These are phyloP conservation scores for Virgularia gustaviana DNA, from an alignment of 92 coral and sea anemone species.

Conservation along the genomic window DNA sequence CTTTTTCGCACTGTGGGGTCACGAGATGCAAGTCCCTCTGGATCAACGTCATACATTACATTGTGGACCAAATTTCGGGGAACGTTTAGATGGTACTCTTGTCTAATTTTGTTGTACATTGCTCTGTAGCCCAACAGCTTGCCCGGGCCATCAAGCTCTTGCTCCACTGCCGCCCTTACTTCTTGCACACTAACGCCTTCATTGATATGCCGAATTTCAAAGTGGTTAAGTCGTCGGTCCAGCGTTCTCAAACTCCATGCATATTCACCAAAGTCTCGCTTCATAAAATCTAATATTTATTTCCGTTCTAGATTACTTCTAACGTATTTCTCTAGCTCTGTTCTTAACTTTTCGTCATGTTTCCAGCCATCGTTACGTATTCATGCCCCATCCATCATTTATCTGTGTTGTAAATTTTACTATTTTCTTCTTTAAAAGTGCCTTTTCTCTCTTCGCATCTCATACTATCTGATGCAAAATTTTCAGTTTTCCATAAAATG, in stretches of 20 bases:
- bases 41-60: slow-evolving; percentile 10
- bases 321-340: neutral
- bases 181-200: neutral
- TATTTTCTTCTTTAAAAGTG: too few species aligned
- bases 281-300: slow-evolving; percentile 22
- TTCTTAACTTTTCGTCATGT: neutral
- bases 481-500: too few species aligned
- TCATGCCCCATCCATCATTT: too few species aligned
- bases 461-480: too few species aligned
- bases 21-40: slow-evolving; percentile 5
- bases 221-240: slow-evolving; percentile 1
- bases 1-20: slow-evolving; percentile 42
- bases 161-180: neutral
- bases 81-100: slow-evolving; percentile 7
- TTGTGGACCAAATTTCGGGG: slow-evolving; percentile 9
- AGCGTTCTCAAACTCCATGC: slow-evolving; percentile 15
- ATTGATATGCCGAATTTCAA: neutral
- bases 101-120: slow-evolving; percentile 9
- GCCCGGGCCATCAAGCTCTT: neutral
- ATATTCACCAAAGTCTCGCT: slow-evolving; percentile 12
- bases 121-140: neutral
- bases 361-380: slow-evolving; percentile 10
- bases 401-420: too few species aligned
- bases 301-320: neutral
- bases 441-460: too few species aligned